Conservation (phyloP, 2,888 invertebrate species). For the Gari tellinella region DNA sequence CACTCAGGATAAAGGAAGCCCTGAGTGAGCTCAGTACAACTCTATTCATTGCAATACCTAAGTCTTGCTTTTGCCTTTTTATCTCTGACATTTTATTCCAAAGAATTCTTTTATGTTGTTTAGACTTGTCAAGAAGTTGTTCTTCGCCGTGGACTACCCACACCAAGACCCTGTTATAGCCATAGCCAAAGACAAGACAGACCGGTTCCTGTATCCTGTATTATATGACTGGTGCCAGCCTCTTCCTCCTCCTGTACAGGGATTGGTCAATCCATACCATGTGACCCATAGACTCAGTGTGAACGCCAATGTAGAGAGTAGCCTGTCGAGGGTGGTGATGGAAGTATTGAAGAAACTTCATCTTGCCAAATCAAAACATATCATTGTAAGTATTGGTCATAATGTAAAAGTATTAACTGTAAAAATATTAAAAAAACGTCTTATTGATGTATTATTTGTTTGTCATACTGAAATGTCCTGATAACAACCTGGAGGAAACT, state of each 20-base stretch:
- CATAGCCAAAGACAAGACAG: constrained; percentile 84
- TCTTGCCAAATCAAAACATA: constrained; percentile 88
- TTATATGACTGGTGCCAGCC: constrained; percentile 80
- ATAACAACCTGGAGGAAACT: too few relatives aligned
- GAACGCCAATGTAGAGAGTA: constrained; percentile 84
- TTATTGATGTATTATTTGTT: too few relatives aligned
- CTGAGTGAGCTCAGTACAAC: too few relatives aligned
- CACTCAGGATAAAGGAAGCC: too few relatives aligned
- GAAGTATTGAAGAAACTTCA: constrained; percentile 86
- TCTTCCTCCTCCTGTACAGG: constrained; percentile 85
- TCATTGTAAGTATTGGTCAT: constrained; percentile 87
- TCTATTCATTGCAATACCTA: too few relatives aligned
- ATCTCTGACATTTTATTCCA: too few relatives aligned
- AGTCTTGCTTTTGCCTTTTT: too few relatives aligned
- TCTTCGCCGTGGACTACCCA: constrained; percentile 84
- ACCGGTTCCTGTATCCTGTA: constrained; percentile 80
- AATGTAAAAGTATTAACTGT: too few relatives aligned
- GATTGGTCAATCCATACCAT: constrained; percentile 85
- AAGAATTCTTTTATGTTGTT: too few relatives aligned
- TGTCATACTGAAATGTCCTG: too few relatives aligned
- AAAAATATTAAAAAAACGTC: too few relatives aligned
- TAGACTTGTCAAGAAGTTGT: constrained; percentile 84
- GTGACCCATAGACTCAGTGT: constrained; percentile 63
- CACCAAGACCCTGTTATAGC: constrained; percentile 87
- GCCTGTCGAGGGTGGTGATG: constrained; percentile 87